A percentile compares a stretch with the other conserved stretches of the same genome.
Conservation (phyloP, 2,113 vertebrate species). For the Oriolus oriolus region DNA sequence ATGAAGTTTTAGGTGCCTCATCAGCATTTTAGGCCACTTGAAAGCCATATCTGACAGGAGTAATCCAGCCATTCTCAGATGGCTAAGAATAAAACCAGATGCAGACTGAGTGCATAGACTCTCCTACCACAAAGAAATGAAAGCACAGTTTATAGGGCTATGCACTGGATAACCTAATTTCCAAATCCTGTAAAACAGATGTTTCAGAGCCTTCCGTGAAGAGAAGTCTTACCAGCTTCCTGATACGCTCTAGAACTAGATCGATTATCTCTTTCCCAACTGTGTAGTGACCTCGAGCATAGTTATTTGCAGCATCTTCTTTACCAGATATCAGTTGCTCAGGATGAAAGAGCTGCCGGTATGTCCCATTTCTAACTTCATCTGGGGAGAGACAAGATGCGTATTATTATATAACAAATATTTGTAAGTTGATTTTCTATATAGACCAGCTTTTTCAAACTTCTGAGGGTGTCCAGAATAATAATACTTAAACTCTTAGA, state of each 20-base stretch:
- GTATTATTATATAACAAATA: neutral
- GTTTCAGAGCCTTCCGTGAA: neutral
- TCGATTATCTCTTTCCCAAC: slow-evolving; percentile 85
- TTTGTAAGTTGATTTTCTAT: neutral
- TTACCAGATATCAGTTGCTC: slow-evolving; percentile 87
- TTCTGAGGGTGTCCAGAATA: neutral
- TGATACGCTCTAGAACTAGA: slow-evolving; percentile 77
- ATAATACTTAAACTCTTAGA: neutral
- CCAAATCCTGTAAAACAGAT: neutral
- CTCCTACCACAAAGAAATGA: neutral
- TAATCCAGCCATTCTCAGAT: neutral
- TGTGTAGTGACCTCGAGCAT: slow-evolving; percentile 85
- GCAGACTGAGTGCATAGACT: neutral
- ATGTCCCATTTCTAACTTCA: slow-evolving; percentile 79
- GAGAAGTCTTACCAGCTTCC: slow-evolving; percentile 76
- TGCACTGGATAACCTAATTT: neutral
- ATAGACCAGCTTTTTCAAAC: neutral
- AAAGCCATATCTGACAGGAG: neutral
- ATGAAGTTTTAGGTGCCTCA: neutral
- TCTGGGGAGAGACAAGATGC: slow-evolving; percentile 60
- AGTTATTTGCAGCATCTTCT: slow-evolving; percentile 89
- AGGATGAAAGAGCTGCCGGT: slow-evolving; percentile 82
- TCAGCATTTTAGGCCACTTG: neutral
- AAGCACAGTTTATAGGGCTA: neutral
- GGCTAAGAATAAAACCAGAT: neutral